These are phyloP conservation scores for Pasiphila rectangulata DNA, from an alignment of 2,888 invertebrate genomes.

Conservation along the genomic window DNA sequence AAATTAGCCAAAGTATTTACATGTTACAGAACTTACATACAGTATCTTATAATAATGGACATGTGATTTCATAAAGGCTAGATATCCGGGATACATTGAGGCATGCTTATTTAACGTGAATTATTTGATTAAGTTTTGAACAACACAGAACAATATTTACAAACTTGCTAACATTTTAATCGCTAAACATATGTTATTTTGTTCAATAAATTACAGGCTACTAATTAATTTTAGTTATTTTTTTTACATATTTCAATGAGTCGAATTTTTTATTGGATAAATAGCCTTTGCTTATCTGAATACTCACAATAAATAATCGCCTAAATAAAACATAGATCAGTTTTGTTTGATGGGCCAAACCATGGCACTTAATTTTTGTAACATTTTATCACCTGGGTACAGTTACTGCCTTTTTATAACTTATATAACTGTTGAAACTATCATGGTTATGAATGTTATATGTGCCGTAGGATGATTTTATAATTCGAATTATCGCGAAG, in stretches of 20 bases:
- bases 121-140: constrained; percentile 1
- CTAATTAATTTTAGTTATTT: neutral
- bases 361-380: constrained; percentile 42
- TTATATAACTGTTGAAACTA: too few relatives aligned
- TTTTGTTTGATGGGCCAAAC: constrained; percentile 27
- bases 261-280: constrained; percentile 24
- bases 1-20: constrained; percentile 58
- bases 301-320: constrained; percentile 26
- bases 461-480: too few relatives aligned
- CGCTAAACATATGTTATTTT: neutral
- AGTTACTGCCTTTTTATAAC: constrained; percentile 39
- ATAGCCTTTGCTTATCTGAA: constrained; percentile 27
- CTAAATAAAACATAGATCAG: neutral
- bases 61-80: constrained; percentile 55
- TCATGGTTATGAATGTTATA: too few relatives aligned
- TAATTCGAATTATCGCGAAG: too few relatives aligned
- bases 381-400: constrained; percentile 36
- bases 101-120: neutral
- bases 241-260: too few relatives aligned
- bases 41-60: constrained; percentile 60
- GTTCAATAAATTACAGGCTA: neutral
- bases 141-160: constrained; percentile 12
- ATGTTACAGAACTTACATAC: constrained; percentile 43
- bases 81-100: constrained; percentile 36
- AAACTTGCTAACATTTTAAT: neutral